Conservation (phyloP, 2,797 vertebrate genomes). For the Sarcophilus harrisii region DNA sequence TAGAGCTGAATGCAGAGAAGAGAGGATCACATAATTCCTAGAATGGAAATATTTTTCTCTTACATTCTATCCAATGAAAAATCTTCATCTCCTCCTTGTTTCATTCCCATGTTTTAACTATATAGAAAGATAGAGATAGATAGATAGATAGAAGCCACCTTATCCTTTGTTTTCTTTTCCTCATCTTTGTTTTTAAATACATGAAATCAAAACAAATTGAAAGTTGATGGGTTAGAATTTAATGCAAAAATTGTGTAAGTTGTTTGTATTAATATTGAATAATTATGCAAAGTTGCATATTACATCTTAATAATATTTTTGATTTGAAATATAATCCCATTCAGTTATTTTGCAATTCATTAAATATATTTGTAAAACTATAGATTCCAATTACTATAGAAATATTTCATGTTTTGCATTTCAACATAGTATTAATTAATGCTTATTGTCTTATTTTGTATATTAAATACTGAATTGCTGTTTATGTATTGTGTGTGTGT, state of each 20-base stretch:
- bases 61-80: neutral
- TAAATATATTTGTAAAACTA: neutral
- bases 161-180: neutral
- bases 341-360: neutral
- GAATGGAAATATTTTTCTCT: neutral
- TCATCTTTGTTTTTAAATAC: slow-evolving; percentile 8
- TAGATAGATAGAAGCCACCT: neutral
- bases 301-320: neutral
- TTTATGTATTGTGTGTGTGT: too few relatives aligned
- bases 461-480: neutral
- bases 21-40: neutral
- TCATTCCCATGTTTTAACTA: neutral
- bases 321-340: neutral
- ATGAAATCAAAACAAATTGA: slow-evolving; percentile 19
- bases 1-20: neutral
- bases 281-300: neutral
- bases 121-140: too few relatives aligned
- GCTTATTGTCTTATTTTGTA: neutral
- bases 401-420: slow-evolving; percentile 61
- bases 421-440: neutral
- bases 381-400: neutral
- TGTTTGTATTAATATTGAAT: neutral
- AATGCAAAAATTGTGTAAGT: neutral
- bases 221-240: neutral
- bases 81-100: neutral